Base-by-base conservation (phyloP, 2,797 vertebrate species). In the Rhinichthys osculus region DNA sequence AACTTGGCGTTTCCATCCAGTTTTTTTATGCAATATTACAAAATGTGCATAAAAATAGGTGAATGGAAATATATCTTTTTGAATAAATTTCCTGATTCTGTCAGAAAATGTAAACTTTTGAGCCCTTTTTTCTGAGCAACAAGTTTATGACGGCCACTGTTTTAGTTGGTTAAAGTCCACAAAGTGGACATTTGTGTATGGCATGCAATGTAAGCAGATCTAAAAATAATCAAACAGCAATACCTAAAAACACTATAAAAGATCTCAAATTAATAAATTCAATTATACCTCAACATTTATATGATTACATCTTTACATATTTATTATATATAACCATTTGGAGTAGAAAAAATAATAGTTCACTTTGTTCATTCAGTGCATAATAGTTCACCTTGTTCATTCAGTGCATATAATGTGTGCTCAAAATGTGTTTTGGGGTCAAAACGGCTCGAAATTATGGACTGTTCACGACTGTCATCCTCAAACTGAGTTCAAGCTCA, bases 281-380 rank as follows among this genome's bases (percentile, higher is more conserved):
- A 74, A 6, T 74, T 50, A 52, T 4, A 21, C 72, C 50, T 74
- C 14, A 19, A 67, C 17, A 21, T 33, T 10, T 33, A 57, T 19
- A 52, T 54, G 47, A 17, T 74, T 74, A 5, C 4, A 33, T 76
- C 21, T 16, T 21, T 0, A 40, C 40, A 38, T 38, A 38, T 38
- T 6, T n/a, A 5, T 2, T 54, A 8, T 1, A 33, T 33, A 23
- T 1, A 21, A 3, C 0, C 0, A 19, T 50, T 10, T 73, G 16
- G 27, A 50, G 42, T 73, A 47, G 7, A 73, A 73, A 57, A 14
- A 5, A 8, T 21, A 78, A n/a, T 6, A 27, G 35, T 59, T 19
- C 27, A 10, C 30, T 38, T 57, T 54, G 10, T 76, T 77, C 11
- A 57, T 77, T 57, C 4, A 42, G 14, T 42, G 35, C 23, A 40